phyloP scores from a whole-genome alignment of 2,888 invertebrate species.

The Eristalinus sepulchralis region DNA sequence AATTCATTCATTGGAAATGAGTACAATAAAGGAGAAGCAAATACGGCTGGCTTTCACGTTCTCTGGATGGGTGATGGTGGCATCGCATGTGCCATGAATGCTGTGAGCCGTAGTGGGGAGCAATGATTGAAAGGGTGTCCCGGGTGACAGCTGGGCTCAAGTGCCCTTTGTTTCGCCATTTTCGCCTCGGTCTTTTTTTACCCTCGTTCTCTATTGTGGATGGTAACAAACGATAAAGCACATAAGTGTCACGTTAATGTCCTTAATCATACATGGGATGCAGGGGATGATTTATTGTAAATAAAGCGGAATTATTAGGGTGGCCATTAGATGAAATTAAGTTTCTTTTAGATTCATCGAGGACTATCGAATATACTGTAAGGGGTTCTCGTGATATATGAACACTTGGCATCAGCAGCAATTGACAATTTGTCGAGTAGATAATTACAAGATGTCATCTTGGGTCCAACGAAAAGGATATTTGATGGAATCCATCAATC shows the following conservation, averaged over 20 bases:
- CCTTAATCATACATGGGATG: conserved; percentile 32
- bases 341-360: conserved; percentile 32
- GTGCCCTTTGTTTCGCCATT: conserved; percentile 47
- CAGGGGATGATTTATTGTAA: conserved; percentile 48
- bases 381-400: conserved; percentile 14
- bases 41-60: conserved; percentile 36
- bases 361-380: neutral
- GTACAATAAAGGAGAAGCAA: conserved; percentile 51
- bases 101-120: neutral
- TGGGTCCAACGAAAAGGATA: neutral
- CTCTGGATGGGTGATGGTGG: neutral
- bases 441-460: conserved; percentile 22
- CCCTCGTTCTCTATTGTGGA: neutral
- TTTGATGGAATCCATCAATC: neutral
- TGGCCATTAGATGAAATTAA: conserved; percentile 46
- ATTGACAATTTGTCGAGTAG: conserved; percentile 23
- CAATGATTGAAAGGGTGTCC: conserved; percentile 63
- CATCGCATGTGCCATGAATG: neutral
- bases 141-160: conserved; percentile 61
- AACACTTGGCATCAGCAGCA: neutral
- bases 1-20: conserved; percentile 69
- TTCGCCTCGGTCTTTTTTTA: neutral
- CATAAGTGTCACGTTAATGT: conserved; percentile 61
- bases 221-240: conserved; percentile 45
- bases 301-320: conserved; percentile 45